Conservation (phyloP, 2,797 vertebrate genomes). For the Oreochromis grahami region DNA sequence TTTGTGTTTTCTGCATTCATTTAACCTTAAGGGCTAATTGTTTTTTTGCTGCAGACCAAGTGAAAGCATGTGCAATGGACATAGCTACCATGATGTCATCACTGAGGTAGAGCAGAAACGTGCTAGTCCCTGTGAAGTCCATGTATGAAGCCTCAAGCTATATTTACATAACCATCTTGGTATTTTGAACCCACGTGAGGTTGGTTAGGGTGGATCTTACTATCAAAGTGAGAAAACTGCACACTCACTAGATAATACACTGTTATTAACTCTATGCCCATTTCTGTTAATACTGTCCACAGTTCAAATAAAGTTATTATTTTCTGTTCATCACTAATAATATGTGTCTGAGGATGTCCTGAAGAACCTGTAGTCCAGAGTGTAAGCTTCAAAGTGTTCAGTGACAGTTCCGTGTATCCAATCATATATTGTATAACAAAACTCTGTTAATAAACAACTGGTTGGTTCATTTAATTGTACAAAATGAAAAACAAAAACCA, state of each 20-base stretch:
- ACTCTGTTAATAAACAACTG: background rate
- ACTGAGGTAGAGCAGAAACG: background rate
- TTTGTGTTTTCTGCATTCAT: background rate
- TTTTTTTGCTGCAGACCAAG: background rate
- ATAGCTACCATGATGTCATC: background rate
- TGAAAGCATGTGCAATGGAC: background rate
- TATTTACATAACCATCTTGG: background rate
- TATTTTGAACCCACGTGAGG: rapidly evolving
- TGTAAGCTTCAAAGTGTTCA: background rate
- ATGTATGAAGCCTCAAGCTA: background rate
- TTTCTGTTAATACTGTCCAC: background rate
- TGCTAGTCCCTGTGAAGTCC: background rate
- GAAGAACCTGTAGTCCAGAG: background rate
- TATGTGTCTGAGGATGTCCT: background rate
- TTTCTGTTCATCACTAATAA: background rate
- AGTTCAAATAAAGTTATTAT: background rate
- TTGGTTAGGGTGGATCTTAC: background rate
- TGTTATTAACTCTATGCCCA: background rate
- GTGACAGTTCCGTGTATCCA: background rate
- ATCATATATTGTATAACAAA: background rate
- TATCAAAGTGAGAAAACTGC: rapidly evolving
- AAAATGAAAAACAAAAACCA: background rate
- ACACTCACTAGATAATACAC: background rate
- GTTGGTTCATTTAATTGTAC: background rate
- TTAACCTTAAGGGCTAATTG: background rate